Evolutionary conservation across 2,888 invertebrate species (phyloP).

Genomic region (Choristoneura rosaceana): DNA sequence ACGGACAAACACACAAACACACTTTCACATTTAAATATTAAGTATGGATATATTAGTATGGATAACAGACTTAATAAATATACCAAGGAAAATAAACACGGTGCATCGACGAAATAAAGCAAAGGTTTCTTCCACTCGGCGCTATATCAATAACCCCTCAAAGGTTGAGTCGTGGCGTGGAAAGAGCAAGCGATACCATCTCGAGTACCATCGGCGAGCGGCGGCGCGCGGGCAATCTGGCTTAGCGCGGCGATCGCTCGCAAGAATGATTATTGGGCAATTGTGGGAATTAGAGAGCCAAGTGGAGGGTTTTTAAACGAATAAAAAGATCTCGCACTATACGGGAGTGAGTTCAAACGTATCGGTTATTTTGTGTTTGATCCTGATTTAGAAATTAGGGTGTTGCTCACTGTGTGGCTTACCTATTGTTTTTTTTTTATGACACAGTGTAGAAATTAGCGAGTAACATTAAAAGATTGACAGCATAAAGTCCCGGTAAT

Average conservation of each 20-base stretch:
- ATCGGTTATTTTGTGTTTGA: background rate
- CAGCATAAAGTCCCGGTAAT: too few species aligned
- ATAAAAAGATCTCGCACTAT: background rate
- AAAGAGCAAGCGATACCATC: slow-evolving; percentile 75
- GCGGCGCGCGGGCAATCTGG: slow-evolving; percentile 76
- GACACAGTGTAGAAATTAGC: too few species aligned
- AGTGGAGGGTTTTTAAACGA: slow-evolving; percentile 25
- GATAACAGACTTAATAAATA: background rate
- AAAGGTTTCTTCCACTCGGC: slow-evolving; percentile 67
- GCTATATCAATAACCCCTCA: slow-evolving; percentile 74
- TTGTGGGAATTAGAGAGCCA: slow-evolving; percentile 51
- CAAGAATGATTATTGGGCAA: slow-evolving; percentile 49
- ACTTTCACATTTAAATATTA: too few species aligned
- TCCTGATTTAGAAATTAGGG: background rate
- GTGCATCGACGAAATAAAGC: slow-evolving; percentile 36
- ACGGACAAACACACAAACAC: too few species aligned
- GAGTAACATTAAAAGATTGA: too few species aligned
- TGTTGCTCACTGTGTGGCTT: too few species aligned
- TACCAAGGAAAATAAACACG: background rate
- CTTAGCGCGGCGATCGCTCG: slow-evolving; percentile 64
- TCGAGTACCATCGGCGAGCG: slow-evolving; percentile 63
- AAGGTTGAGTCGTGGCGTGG: slow-evolving; percentile 63
- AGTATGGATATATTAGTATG: too few species aligned
- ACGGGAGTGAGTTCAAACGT: background rate
- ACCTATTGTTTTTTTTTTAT: too few species aligned